These are phyloP conservation scores for Aporrectodea caliginosa DNA, from an alignment of 1,140 invertebrate species.

Conservation along the genomic window DNA sequence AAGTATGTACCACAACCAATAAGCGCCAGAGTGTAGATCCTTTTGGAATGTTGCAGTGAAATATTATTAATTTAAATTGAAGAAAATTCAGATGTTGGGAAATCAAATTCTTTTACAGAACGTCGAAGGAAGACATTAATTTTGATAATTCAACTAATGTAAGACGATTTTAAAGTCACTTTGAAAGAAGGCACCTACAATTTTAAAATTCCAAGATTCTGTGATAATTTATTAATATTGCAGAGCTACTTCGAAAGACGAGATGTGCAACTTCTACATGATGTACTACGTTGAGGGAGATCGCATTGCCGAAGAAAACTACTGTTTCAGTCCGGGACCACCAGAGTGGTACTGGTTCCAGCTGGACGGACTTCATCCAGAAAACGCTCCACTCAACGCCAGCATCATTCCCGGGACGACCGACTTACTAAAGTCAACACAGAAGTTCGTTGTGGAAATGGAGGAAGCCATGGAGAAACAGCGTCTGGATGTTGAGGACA, in stretches of 20 bases:
- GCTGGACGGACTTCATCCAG: constrained; percentile 5
- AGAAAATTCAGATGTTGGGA: too few species aligned
- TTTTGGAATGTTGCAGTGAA: too few species aligned
- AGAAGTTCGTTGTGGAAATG: not conserved
- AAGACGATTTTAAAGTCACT: not conserved
- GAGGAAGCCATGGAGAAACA: not conserved
- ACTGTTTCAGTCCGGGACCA: constrained; percentile 27
- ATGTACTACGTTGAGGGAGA: constrained; percentile 47
- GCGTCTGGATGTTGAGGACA: too few species aligned
- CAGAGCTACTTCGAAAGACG: constrained; percentile 41
- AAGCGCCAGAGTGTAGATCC: too few species aligned
- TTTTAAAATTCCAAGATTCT: not conserved
- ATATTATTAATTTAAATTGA: too few species aligned
- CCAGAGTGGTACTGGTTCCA: constrained; percentile 40
- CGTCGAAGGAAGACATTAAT: too few species aligned
- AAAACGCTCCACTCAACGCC: constrained; percentile 29
- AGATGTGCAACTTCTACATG: constrained; percentile 54
- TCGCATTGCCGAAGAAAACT: constrained; percentile 12
- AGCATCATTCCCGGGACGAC: constrained; percentile 31
- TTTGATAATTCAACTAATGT: not conserved
- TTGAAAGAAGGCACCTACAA: not conserved
- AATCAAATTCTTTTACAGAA: not conserved
- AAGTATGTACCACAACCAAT: too few species aligned
- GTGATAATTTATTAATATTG: not conserved
- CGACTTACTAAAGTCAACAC: not conserved